Percentiles rank a stretch among this genome's conserved stretches.
These are phyloP conservation scores for Isotomurus palustris DNA, from an alignment of 2,888 invertebrate genomes.

Conservation along the genomic window DNA sequence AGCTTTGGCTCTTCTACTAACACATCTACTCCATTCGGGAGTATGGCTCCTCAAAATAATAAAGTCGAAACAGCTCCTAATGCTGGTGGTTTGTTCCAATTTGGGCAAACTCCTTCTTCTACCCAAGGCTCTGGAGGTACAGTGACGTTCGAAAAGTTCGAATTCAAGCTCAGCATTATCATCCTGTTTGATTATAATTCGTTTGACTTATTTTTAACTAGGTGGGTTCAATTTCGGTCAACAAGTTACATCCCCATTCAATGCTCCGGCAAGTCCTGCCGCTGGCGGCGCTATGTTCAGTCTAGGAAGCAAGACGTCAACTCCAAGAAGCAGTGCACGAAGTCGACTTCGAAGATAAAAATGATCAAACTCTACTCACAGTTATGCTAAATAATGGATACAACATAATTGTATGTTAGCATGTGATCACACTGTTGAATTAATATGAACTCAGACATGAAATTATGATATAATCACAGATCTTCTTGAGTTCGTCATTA, in stretches of 20 bases:
- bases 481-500: not conserved
- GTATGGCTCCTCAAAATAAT: too few relatives aligned
- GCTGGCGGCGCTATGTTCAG: conserved; percentile 27
- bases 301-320: conserved; percentile 8
- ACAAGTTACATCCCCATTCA: not conserved
- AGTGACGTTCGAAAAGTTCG: not conserved
- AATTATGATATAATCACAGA: not conserved
- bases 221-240: not conserved
- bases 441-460: too few relatives aligned
- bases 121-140: not conserved
- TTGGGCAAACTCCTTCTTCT: too few relatives aligned
- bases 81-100: not conserved
- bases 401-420: too few relatives aligned
- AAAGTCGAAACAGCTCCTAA: not conserved
- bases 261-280: conserved; percentile 14
- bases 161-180: too few relatives aligned
- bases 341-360: conserved; percentile 19
- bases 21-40: too few relatives aligned
- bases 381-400: too few relatives aligned
- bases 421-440: too few relatives aligned
- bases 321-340: conserved; percentile 18
- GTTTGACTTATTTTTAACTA: not conserved
- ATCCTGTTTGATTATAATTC: too few relatives aligned
- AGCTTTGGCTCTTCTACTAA: not conserved
- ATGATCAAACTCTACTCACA: too few relatives aligned